Base-by-base conservation (phyloP, 2,113 vertebrate species). In the Alaudala cheleensis region DNA sequence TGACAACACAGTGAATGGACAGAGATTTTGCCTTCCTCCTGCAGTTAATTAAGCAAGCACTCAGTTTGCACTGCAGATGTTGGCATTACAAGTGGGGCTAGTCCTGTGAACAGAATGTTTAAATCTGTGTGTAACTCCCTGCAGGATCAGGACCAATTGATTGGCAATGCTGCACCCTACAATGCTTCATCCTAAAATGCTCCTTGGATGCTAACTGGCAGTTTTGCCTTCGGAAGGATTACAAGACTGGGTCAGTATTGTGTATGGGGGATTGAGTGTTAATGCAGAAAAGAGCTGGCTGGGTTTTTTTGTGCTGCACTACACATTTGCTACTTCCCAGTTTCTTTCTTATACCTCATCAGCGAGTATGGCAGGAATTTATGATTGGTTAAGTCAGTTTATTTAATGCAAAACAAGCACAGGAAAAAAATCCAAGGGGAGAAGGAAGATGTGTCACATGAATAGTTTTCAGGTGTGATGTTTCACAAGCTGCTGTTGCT, bases 401-500 rank as follows among this genome's bases (percentile, higher is more conserved):
- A 57, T 90, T 71, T 93, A 72, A 65, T 76, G 61, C n/a, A 88
- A 78, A 88, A 79, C 42, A 72, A 78, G 57, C n/a, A 31, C 2
- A 6, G 84, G 54, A 58, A 74, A 83, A 86, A 62, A 31, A 15
- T 62, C 40, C 82, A 77, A 40, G 51, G 45, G 42, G 37, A 90
- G 53, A 88, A 73, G 85, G 83, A 83, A 56, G 90, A 83, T 62
- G 39, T 90, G 86, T 90, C 82, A 56, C 23, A 25, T 57, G 73
- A 80, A 58, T 49, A 85, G 61, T 91, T 86, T 79, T 94, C 77
- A 95, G 90, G 88, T 95, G 71, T 3, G 33, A 44, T 70, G 57
- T 90, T 94, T 94, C 90, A 71, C 0, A 31, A 96, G 66, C 85
- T 92, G 79, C 93, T 71, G 62, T 50, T 90, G 58, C 86, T 70